These are phyloP conservation scores for Picus viridis DNA, from an alignment of 2,797 vertebrate species.

Conservation along the genomic window DNA sequence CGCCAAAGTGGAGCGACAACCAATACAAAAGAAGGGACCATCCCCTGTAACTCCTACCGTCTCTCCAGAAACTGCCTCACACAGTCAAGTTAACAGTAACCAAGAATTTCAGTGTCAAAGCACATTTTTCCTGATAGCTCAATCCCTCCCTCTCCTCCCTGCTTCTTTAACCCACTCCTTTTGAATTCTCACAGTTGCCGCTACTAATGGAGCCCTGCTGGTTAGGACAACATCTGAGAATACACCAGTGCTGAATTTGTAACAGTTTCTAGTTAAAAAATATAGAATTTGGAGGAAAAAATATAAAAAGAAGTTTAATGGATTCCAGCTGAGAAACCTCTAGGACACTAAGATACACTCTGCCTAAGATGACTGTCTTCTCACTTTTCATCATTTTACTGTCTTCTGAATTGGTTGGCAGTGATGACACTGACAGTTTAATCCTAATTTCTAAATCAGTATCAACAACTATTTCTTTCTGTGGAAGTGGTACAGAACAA, in stretches of 20 bases:
- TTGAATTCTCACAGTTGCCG: neutral
- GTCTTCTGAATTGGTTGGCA: conserved; percentile 52
- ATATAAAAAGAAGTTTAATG: neutral
- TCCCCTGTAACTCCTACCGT: neutral
- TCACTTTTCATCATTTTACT: conserved; percentile 59
- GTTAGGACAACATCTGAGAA: neutral
- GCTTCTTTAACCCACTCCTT: neutral
- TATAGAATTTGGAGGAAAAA: neutral
- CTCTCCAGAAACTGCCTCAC: neutral
- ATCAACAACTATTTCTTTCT: conserved; percentile 60
- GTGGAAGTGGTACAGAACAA: conserved; percentile 58
- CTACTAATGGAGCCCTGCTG: neutral
- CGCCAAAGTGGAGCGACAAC: neutral
- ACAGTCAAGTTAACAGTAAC: neutral
- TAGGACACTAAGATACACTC: neutral
- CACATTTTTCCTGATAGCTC: neutral
- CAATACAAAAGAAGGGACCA: neutral
- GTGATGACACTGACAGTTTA: conserved; percentile 51
- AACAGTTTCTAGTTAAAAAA: neutral
- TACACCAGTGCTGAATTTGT: neutral
- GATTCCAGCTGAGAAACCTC: neutral
- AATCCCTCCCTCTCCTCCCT: neutral
- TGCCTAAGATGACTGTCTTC: conserved; percentile 36
- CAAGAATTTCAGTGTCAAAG: neutral
- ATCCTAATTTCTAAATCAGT: conserved; percentile 69